Percentiles rank a stretch among this genome's conserved stretches.
phyloP scores from a whole-genome alignment of 1,140 invertebrate genomes.

The Penaeus chinensis region DNA sequence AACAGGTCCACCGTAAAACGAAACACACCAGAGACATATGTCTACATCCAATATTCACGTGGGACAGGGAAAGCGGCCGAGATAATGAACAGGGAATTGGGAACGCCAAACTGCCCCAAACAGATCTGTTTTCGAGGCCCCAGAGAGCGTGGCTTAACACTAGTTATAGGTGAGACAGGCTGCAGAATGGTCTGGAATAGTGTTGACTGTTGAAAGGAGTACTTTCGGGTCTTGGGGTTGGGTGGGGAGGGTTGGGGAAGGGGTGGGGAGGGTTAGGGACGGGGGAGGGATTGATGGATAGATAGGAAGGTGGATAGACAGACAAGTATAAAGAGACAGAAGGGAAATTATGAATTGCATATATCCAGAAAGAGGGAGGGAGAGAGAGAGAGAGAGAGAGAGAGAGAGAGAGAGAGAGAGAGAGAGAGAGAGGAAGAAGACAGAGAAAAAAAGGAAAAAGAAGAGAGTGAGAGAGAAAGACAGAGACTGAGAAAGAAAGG shows the following conservation, averaged over 20 bases:
- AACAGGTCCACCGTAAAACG: no score
- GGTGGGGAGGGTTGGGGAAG: neutral
- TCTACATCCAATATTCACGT: no score
- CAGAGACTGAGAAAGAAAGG: slow-evolving; percentile 6
- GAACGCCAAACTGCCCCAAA: no score
- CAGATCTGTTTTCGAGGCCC: no score
- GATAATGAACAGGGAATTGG: no score
- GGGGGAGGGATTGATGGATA: neutral
- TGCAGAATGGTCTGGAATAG: no score
- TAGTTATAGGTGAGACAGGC: no score
- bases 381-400: neutral
- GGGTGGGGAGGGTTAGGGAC: neutral
- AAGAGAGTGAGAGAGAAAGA: neutral
- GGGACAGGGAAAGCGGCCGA: no score
- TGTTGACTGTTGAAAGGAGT: no score
- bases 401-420: neutral
- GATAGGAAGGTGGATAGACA: neutral
- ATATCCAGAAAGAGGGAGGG: neutral
- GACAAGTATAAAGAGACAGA: neutral
- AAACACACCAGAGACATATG: no score
- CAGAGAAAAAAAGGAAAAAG: neutral
- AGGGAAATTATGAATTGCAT: neutral
- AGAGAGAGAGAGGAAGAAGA: neutral
- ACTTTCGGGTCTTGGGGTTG: neutral
- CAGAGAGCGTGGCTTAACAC: no score